A percentile compares a stretch with the other conserved stretches of the same genome.
These are phyloP conservation scores for Ditylenchus dipsaci DNA, from an alignment of 1,140 invertebrate species.

Conservation along the genomic window DNA sequence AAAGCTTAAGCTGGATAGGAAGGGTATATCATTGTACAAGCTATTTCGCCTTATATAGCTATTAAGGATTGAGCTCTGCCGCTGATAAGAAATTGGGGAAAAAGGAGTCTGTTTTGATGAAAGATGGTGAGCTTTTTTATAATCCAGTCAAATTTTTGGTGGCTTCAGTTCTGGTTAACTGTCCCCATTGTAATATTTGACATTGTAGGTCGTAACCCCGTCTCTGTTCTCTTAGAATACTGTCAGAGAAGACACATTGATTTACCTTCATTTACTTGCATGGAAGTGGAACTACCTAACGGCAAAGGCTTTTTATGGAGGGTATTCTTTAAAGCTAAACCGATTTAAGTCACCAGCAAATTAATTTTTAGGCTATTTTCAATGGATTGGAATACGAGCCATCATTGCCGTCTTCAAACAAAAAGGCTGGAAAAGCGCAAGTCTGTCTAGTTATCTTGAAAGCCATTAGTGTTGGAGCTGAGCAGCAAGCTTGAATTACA, in stretches of 20 bases:
- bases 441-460: slow-evolving; percentile 61
- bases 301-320: slow-evolving; percentile 87
- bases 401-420: slow-evolving; percentile 76
- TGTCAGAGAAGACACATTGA: slow-evolving; percentile 80
- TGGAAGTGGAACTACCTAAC: slow-evolving; percentile 84
- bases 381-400: slow-evolving; percentile 83
- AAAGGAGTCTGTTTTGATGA: background rate
- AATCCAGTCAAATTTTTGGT: background rate
- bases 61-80: background rate
- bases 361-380: slow-evolving; percentile 69
- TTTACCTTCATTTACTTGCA: slow-evolving; percentile 76
- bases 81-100: background rate
- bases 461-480: background rate
- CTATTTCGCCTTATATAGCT: background rate
- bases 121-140: background rate
- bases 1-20: slow-evolving; percentile 88
- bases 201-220: slow-evolving; percentile 70
- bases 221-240: slow-evolving; percentile 84
- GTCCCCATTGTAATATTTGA: background rate
- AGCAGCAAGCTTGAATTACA: too few relatives aligned
- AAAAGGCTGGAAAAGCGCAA: slow-evolving; percentile 87
- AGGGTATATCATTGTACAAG: slow-evolving; percentile 63
- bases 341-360: background rate
- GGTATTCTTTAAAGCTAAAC: slow-evolving; percentile 62
- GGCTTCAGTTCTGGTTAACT: background rate